Base-by-base conservation (phyloP, 2,113 vertebrate genomes). In the Scopus umbretta region DNA sequence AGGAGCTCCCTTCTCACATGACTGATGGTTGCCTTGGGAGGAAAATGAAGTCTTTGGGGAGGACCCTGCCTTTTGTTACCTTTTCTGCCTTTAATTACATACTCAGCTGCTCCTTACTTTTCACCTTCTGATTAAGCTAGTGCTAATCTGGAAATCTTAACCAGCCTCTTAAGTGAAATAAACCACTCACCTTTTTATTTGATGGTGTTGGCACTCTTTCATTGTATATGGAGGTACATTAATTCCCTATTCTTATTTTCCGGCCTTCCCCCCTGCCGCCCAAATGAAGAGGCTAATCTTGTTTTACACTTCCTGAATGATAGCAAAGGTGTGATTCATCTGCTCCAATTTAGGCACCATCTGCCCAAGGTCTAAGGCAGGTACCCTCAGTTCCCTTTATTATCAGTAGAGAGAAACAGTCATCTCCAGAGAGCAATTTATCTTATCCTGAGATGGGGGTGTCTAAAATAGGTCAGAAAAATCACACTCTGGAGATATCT, bases 341-440 rank as follows among this genome's bases (percentile, higher is more conserved):
- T 87, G 52, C 89, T 96, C 38, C 92, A 85, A 96, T 96, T 92
- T 78, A 92, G 76, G 83, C 80, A 87, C 89, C 95, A 95, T 91
- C 93, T 96, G 95, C 76, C 86, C 84, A 89, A 82, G 76, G 65
- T 94, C 73, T 91, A 80, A 89, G 68, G 65, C 80, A 95, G 76
- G 80, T 79, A 91, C n/a, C 91, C 61, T 91, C 68, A 36, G 47
- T 42, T 91, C 47, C 58, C 61, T 91, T 92, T 81, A 75, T 87
- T 87, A 79, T 43, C 87, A 81, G 56, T 2, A 63, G 42, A 89
- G 68, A 81, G 91, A 92, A 96, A 65, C 47, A 63, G 74, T 27
- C 16, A 68, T 75, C 94, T 91, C 91, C 42, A 75, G 91, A 94
- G 73, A 94, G 84, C 73, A 92, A 87, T 89, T 92, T 65, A 61